Evolutionary conservation across 2,797 vertebrate genomes (phyloP), one percentile per base, ranked within the genome.

Genomic region (Sebastes taczanowskii): DNA sequence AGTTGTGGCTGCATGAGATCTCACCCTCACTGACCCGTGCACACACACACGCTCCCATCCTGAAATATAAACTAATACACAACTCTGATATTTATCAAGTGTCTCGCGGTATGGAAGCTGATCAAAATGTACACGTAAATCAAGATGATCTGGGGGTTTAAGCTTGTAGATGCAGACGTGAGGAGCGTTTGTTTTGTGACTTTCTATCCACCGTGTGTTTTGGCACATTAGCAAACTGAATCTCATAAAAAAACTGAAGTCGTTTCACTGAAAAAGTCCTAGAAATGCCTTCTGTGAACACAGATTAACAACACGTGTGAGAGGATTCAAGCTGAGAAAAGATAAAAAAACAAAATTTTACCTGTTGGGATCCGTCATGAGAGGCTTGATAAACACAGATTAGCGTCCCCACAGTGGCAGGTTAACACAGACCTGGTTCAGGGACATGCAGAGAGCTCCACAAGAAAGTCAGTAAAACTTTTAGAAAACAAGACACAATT

Each of bases 401-500:
- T 52, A 32, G 65, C 11, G 77, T 74, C 74, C 67, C 29, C 55
- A 38, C 61, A 79, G 55, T 23, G 60, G 30, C 42, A 52, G 25
- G 22, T 35, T 23, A 34, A 74, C 58, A n/a, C 71, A 64, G 64
- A 88, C 58, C 59, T 23, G 64, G 52, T 34, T 60, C 74, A 64
- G 72, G 68, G 65, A 81, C 73, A 55, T 11, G 56, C 60, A 42
- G 56, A 56, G 29, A 58, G 25, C 75, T 14, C 77, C 77, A 76
- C 63, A 68, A 68, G 7, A 66, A 74, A 64, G 72, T 61, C 29
- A 67, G 74, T 13, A 46, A 63, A 71, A 82, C 73, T 11, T 22
- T 71, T 81, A 87, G 34, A 88, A 86, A 90, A 88, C 77, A 90
- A 90, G 74, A 58, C 42, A 80, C 22, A 80, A 63, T 83, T 81